Conservation (phyloP, 2,113 vertebrate species). For the Heliornis fulica region DNA sequence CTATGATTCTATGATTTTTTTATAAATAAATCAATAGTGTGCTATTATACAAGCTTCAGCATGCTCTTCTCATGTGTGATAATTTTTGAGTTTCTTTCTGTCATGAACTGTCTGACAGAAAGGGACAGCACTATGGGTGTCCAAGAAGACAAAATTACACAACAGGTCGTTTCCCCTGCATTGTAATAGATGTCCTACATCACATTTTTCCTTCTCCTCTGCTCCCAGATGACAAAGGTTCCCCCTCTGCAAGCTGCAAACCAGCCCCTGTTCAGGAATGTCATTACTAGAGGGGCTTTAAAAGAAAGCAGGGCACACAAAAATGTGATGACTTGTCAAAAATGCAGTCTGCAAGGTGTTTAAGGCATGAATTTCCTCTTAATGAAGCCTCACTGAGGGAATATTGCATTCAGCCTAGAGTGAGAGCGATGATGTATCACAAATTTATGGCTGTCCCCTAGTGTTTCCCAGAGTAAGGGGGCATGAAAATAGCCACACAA, state of each 20-base stretch:
- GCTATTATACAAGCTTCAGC: neutral
- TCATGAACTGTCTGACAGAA: neutral
- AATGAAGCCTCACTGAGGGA: conserved; percentile 18
- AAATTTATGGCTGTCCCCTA: conserved; percentile 48
- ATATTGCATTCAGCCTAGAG: conserved; percentile 28
- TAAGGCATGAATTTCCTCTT: conserved; percentile 69
- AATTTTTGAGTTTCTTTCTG: fast-evolving
- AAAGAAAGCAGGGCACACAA: conserved; percentile 56
- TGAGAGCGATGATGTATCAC: conserved; percentile 20
- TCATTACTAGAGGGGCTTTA: conserved; percentile 15
- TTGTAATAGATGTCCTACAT: neutral
- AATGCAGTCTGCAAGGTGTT: conserved; percentile 59
- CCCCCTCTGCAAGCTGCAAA: neutral
- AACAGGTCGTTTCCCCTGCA: neutral
- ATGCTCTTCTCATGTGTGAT: fast-evolving
- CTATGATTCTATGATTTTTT: too few species aligned
- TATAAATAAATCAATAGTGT: neutral
- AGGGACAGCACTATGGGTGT: neutral
- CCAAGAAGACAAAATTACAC: neutral
- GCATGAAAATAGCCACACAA: conserved; percentile 2
- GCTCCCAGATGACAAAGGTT: neutral
- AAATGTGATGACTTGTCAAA: conserved; percentile 61
- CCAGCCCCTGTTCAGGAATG: conserved; percentile 15
- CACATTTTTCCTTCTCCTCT: neutral
- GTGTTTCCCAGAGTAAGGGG: conserved; percentile 14